These are phyloP conservation scores for Ips nitidus DNA, from an alignment of 1,140 invertebrate genomes.

Conservation along the genomic window DNA sequence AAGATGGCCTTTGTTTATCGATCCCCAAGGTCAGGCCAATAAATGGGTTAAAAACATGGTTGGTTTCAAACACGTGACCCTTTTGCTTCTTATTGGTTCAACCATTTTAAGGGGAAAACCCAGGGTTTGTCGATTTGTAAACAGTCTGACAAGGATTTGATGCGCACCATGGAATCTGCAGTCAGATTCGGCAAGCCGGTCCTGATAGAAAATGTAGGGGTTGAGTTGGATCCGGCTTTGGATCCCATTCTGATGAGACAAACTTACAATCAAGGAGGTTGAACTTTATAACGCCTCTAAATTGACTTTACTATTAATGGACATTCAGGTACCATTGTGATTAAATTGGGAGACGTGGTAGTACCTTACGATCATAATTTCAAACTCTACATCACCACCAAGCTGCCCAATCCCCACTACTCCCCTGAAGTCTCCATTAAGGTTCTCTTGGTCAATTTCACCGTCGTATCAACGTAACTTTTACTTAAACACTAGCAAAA, in stretches of 20 bases:
- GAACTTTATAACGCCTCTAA: not conserved
- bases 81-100: not conserved
- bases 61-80: conserved; percentile 16
- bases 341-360: conserved; percentile 60
- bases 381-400: conserved; percentile 70
- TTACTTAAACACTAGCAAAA: not conserved
- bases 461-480: conserved; percentile 53
- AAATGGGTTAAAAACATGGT: conserved; percentile 75
- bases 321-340: conserved; percentile 43
- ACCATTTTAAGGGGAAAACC: conserved; percentile 57
- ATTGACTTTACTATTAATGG: conserved; percentile 18
- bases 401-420: conserved; percentile 71
- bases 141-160: conserved; percentile 67
- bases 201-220: conserved; percentile 64
- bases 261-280: conserved; percentile 56
- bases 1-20: conserved; percentile 71
- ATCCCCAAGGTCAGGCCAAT: conserved; percentile 71
- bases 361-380: conserved; percentile 67
- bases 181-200: conserved; percentile 70
- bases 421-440: conserved; percentile 68
- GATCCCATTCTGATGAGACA: conserved; percentile 63
- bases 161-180: conserved; percentile 71
- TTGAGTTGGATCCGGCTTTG: conserved; percentile 65
- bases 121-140: conserved; percentile 61
- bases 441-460: conserved; percentile 73